phyloP scores from a whole-genome alignment of 2,797 vertebrate genomes.

The Anolis apletophallus region DNA sequence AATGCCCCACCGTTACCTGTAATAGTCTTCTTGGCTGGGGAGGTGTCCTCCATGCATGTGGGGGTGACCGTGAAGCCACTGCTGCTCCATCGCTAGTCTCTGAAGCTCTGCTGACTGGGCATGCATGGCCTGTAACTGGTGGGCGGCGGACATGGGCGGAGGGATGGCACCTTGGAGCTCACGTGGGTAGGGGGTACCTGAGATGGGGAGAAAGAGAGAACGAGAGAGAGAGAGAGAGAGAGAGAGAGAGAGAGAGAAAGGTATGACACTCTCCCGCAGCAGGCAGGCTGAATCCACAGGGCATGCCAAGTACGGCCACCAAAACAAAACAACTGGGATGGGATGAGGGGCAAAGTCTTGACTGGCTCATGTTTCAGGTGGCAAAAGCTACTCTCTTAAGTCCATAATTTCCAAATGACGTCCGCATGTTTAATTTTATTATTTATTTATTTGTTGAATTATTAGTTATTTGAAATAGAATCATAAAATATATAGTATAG shows the following conservation, averaged over 20 bases:
- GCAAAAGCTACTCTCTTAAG: not conserved
- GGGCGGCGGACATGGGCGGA: conserved; percentile 96
- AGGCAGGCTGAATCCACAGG: not conserved
- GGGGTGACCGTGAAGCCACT: conserved; percentile 97
- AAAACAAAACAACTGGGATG: too few species aligned
- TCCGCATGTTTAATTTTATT: not conserved
- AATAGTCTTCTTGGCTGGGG: conserved; percentile 98
- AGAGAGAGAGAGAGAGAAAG: conserved; percentile 28
- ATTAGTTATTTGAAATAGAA: too few species aligned
- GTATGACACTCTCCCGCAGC: not conserved
- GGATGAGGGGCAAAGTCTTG: too few species aligned
- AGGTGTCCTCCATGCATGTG: conserved; percentile 98
- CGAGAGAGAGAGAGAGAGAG: too few species aligned
- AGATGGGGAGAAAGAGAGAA: conserved; percentile 12
- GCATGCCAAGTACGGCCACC: not conserved
- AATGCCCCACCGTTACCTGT: conserved; percentile 84
- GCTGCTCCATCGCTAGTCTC: conserved; percentile 98
- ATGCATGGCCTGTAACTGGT: conserved; percentile 99
- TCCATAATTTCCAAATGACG: not conserved
- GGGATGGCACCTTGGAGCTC: conserved; percentile 92
- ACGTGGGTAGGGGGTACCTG: conserved; percentile 93
- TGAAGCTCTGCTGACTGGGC: conserved; percentile 98
- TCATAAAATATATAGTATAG: too few species aligned
- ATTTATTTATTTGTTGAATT: too few species aligned
- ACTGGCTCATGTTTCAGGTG: not conserved